Conservation (phyloP, 2,113 vertebrate species). For the Hirundichthys speculiger region DNA sequence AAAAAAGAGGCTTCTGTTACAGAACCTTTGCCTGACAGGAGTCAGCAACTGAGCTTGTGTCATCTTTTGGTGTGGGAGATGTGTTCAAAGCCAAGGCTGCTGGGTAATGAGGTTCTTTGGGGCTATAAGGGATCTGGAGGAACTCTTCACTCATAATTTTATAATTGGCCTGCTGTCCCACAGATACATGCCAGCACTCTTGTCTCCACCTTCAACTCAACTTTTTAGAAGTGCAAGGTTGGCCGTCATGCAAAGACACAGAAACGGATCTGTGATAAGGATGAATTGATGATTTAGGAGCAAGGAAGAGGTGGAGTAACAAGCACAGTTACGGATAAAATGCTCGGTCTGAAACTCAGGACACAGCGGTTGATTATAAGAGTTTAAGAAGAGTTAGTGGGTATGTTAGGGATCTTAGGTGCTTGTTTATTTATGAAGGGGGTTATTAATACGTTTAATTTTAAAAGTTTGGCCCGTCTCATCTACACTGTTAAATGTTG, state of each 20-base stretch:
- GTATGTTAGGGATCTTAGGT: too few species aligned
- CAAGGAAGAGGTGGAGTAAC: slow-evolving; percentile 4
- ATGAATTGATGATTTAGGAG: slow-evolving; percentile 31
- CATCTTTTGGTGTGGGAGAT: slow-evolving; percentile 69
- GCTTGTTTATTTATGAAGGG: too few species aligned
- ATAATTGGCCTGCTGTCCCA: slow-evolving; percentile 72
- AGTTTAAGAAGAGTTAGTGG: too few species aligned
- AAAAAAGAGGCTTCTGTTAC: slow-evolving; percentile 60
- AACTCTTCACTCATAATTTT: slow-evolving; percentile 79
- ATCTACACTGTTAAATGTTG: too few species aligned
- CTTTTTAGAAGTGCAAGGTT: slow-evolving; percentile 57
- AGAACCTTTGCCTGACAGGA: slow-evolving; percentile 76
- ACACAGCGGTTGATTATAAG: neutral
- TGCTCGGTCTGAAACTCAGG: slow-evolving; percentile 17
- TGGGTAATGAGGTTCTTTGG: slow-evolving; percentile 70
- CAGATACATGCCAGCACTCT: slow-evolving; percentile 49
- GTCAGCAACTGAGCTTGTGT: slow-evolving; percentile 72
- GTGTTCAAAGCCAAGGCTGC: slow-evolving; percentile 79
- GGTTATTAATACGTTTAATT: too few species aligned
- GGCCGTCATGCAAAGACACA: slow-evolving; percentile 31
- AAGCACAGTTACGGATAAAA: slow-evolving; percentile 1
- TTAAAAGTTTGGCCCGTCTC: too few species aligned
- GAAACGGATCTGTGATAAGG: slow-evolving; percentile 12
- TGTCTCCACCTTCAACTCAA: slow-evolving; percentile 68
- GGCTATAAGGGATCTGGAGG: slow-evolving; percentile 55